phyloP scores from a whole-genome alignment of 1,140 invertebrate genomes.

The Paraescarpia echinospica region DNA sequence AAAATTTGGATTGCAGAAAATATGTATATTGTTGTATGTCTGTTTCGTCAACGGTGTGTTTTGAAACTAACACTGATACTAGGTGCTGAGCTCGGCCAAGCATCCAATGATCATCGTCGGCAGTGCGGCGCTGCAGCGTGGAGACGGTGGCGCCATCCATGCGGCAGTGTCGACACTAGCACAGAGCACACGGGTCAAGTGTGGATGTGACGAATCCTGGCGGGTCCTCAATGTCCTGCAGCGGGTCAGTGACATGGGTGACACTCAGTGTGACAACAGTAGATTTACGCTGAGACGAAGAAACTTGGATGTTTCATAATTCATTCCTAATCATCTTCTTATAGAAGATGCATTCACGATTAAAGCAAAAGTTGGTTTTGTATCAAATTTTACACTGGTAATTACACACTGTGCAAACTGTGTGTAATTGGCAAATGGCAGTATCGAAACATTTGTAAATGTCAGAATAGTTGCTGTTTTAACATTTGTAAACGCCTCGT shows the following conservation, averaged over 20 bases:
- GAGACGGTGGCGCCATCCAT: conserved; percentile 72
- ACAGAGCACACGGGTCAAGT: conserved; percentile 7
- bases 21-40: background rate
- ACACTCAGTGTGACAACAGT: background rate
- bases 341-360: no score
- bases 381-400: no score
- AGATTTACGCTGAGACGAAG: no score
- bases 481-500: no score
- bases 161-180: conserved; percentile 14
- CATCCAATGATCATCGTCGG: conserved; percentile 91
- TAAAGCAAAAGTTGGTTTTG: no score
- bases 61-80: conserved; percentile 11
- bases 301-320: no score
- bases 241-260: conserved; percentile 68
- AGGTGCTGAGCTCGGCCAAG: conserved; percentile 77
- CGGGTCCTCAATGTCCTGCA: conserved; percentile 90
- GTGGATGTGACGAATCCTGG: conserved; percentile 61
- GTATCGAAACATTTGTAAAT: no score
- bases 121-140: conserved; percentile 75
- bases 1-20: background rate
- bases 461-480: no score
- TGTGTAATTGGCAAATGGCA: no score
- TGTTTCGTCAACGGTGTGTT: background rate
- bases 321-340: no score
- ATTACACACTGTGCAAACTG: no score